Evolutionary conservation across 2,113 vertebrate species (phyloP), one percentile per base, ranked within the genome.

Genomic region (Otolemur garnettii): DNA sequence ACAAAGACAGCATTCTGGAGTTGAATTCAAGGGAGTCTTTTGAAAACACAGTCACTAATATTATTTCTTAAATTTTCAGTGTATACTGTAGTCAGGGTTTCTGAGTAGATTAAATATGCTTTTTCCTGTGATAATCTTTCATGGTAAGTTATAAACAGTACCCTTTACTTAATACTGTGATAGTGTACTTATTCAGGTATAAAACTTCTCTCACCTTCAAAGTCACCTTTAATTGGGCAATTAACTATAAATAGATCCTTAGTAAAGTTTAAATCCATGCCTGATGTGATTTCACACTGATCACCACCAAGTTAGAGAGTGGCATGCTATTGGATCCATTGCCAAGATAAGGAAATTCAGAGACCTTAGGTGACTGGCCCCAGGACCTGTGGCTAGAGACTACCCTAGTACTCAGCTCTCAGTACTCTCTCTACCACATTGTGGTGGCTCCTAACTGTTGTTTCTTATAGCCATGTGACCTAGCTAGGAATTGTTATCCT

Each of bases 11-110:
- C 24, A n/a, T 50, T 59, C 53, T 59, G 53, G 45, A 66, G 50
- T 33, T 64, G 42, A 87, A 87, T 35, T 92, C 64, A 84, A 80
- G 22, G 18, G 2, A 50, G 18, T 74, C 71, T 94, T 75, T 79
- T 87, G 38, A 93, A 95, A 95, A 94, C 50, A 80, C 78, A 94
- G 18, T 35, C 83, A 60, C 55, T 66, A 62, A 68, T 22, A 60
- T 0, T 74, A 35, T 57, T 77, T 68, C 17, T 10, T 30, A 26
- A 77, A 6, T 55, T 79, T 91, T 88, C 22, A 91, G 17, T 26
- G 10, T 60, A n/a, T 75, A 3, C n/a, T 79, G 33, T 90, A 91
- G 57, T 83, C 62, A 21, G 21, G 84, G 26, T 85, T 55, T 79
- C 66, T 95, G 6, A 26, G 21, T n/a, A 94, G 18, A 72, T 64